Base-by-base conservation (phyloP, 92 coral and sea anemone genomes). In the Epizoanthus scotinus region DNA sequence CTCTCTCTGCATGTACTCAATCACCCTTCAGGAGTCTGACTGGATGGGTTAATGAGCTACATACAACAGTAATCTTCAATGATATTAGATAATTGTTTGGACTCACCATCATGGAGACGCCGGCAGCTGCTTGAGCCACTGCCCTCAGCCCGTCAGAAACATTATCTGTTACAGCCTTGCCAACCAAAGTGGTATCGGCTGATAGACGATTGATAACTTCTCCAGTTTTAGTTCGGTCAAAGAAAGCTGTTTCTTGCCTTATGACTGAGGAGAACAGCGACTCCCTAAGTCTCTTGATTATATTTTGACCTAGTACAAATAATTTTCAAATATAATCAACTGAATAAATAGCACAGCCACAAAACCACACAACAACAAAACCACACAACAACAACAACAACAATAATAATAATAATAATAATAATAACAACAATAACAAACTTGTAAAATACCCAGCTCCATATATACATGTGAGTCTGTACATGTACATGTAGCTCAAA, bases 61-160 rank as follows among this genome's bases (percentile, higher is more conserved):
- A 3, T 3, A 34, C 40, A 34, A 34, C 4, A 3, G 40, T 34
- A 34, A 3, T 0, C 40, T 34, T 34, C 40, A 34, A 34, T 4
- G 4, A 1, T 3, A 34, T 34, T 34, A 34, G 40, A 47, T 10
- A 47, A 47, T 47, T 47, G 52, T 47, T 47, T 12, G 14, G 7
- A 19, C 87, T 88, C 26, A 95, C 99, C 99, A 95, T 95, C 95
- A 95, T 93, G 26, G 99, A 95, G 9, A 95, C 89, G 6, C 98
- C 98, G 75, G 98, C 99, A 0, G 83, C 71, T 60, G 98, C 93
- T 90, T 95, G 99, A 8, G 97, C 98, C 25, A 91, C 90, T 25
- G 99, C 99, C 75, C 99, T 78, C 6, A 95, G 82, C 13, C 99
- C 99, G 87, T 95, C 99, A 42, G 99, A 95, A 19, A 95, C 99